Evolutionary conservation across 2,888 invertebrate species (phyloP).

Genomic region (Lumbricus terrestris): DNA sequence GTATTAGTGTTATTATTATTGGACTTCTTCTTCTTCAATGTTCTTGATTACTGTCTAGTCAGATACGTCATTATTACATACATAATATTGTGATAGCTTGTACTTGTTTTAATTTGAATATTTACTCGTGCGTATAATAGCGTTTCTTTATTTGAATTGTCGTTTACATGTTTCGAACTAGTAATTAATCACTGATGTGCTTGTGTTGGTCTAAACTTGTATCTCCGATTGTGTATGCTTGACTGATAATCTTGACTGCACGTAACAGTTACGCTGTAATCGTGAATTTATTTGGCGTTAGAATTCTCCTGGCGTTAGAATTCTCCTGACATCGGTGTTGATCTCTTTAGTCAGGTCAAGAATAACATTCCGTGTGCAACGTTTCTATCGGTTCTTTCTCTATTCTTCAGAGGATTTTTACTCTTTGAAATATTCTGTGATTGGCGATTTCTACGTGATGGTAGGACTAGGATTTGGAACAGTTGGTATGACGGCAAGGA

Average conservation of each 20-base stretch:
- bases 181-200: not conserved
- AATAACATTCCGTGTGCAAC: no score
- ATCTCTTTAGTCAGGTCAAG: no score
- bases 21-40: not conserved
- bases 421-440: no score
- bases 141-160: not conserved
- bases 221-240: not conserved
- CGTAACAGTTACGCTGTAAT: not conserved
- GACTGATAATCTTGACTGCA: not conserved
- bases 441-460: no score
- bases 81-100: not conserved
- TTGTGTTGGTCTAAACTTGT: not conserved
- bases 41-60: not conserved
- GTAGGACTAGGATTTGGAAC: no score
- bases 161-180: not conserved
- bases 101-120: not conserved
- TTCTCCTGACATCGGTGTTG: no score
- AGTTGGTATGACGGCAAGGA: not conserved
- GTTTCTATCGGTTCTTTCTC: no score
- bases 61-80: not conserved
- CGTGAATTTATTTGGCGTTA: not conserved
- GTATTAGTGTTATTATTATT: not conserved
- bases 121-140: not conserved
- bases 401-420: no score
- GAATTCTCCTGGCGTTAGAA: no score